Conservation (phyloP, 2,888 invertebrate species). For the Drosophila yooni region DNA sequence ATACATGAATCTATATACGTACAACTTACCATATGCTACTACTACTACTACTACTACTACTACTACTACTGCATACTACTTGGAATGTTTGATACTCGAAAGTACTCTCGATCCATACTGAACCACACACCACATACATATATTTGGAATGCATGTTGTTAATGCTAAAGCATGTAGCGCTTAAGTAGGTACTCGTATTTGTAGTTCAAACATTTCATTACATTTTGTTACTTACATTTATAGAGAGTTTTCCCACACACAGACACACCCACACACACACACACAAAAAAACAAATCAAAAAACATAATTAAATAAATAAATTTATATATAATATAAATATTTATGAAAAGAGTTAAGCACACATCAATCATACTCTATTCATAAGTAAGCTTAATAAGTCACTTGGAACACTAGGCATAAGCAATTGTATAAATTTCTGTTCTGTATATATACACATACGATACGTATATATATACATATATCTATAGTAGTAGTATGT, state of each 20-base stretch:
- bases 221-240: constrained; percentile 80
- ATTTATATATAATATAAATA: background rate
- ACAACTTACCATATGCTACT: constrained; percentile 11
- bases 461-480: constrained; percentile 28
- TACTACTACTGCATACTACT: constrained; percentile 11
- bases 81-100: constrained; percentile 45
- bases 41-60: background rate
- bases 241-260: constrained; percentile 34
- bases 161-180: constrained; percentile 80
- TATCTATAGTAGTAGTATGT: constrained; percentile 22
- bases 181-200: constrained; percentile 73
- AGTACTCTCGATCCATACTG: constrained; percentile 8
- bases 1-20: constrained; percentile 3
- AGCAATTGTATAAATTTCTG: constrained; percentile 42
- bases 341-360: constrained; percentile 14
- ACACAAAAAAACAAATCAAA: background rate
- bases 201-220: constrained; percentile 65
- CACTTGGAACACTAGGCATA: constrained; percentile 32
- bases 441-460: constrained; percentile 14
- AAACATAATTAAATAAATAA: background rate
- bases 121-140: constrained; percentile 11
- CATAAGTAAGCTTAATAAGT: constrained; percentile 47
- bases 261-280: background rate
- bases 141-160: constrained; percentile 74
- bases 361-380: constrained; percentile 32